Evolutionary conservation across 2,797 vertebrate genomes (phyloP).

Genomic region (Pteronotus mesoamericanus): DNA sequence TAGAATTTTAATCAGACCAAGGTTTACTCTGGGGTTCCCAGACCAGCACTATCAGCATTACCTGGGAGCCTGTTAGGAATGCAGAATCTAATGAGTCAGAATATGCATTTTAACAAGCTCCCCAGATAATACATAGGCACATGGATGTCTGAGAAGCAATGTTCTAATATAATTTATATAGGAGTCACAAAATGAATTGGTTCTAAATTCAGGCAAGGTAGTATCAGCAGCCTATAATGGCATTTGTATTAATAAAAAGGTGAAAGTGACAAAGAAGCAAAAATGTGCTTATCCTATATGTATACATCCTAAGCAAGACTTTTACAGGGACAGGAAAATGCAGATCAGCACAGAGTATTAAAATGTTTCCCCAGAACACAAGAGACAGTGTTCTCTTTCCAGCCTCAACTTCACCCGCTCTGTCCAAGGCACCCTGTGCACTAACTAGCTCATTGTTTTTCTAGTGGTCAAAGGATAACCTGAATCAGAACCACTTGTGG

Average conservation of each 20-base stretch:
- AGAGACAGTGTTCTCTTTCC: neutral
- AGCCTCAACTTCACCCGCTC: neutral
- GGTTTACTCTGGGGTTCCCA: neutral
- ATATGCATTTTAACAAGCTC: neutral
- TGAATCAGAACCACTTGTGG: neutral
- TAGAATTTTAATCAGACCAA: neutral
- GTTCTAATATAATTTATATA: neutral
- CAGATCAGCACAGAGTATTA: neutral
- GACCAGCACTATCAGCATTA: neutral
- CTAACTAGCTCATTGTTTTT: neutral
- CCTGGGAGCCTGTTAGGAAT: neutral
- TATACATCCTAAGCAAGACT: neutral
- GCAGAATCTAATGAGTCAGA: neutral
- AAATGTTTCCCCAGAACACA: neutral
- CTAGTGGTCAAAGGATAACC: neutral
- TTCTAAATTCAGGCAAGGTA: neutral
- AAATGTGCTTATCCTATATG: neutral
- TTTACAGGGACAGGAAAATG: neutral
- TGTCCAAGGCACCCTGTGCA: neutral
- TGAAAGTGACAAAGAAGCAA: neutral
- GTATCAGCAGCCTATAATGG: neutral
- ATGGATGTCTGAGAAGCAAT: neutral
- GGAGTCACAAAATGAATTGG: neutral
- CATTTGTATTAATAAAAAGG: slow-evolving; percentile 17
- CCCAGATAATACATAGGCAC: neutral